Percentiles rank a stretch among this genome's conserved stretches.
These are phyloP conservation scores for Brassicogethes aeneus DNA, from an alignment of 2,888 invertebrate genomes.

Conservation along the genomic window DNA sequence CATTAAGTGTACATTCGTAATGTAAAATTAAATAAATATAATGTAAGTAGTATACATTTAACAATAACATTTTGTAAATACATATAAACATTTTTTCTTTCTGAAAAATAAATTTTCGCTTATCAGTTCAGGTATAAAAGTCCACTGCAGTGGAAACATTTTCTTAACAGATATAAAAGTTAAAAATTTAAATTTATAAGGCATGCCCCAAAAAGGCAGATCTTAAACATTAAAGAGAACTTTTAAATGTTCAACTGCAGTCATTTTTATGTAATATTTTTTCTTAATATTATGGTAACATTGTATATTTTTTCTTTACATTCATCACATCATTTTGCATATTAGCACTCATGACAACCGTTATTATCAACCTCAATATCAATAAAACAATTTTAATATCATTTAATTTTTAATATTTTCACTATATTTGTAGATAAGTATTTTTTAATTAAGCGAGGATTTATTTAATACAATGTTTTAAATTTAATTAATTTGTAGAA, in stretches of 20 bases:
- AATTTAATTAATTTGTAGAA: no score
- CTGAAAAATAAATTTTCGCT: slow-evolving; percentile 21
- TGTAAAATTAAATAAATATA: slow-evolving; percentile 25
- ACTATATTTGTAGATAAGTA: slow-evolving; percentile 1
- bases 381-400: slow-evolving; percentile 4
- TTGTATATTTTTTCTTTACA: slow-evolving; percentile 19
- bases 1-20: slow-evolving; percentile 19
- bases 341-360: slow-evolving; percentile 11
- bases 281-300: slow-evolving; percentile 25
- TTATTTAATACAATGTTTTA: no score
- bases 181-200: slow-evolving; percentile 34
- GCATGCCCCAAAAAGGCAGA: slow-evolving; percentile 36
- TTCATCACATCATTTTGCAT: slow-evolving; percentile 19
- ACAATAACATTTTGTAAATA: slow-evolving; percentile 34
- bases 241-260: slow-evolving; percentile 24
- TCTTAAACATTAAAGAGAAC: slow-evolving; percentile 23
- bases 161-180: slow-evolving; percentile 32
- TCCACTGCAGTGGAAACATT: slow-evolving; percentile 21
- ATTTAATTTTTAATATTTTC: slow-evolving; percentile 3
- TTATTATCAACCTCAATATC: slow-evolving; percentile 22
- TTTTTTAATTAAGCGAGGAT: no score
- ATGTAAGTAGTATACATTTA: slow-evolving; percentile 27
- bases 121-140: slow-evolving; percentile 20
- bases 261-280: slow-evolving; percentile 18
- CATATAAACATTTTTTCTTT: slow-evolving; percentile 25